phyloP scores from a whole-genome alignment of 2,888 invertebrate species.

The Actias luna region DNA sequence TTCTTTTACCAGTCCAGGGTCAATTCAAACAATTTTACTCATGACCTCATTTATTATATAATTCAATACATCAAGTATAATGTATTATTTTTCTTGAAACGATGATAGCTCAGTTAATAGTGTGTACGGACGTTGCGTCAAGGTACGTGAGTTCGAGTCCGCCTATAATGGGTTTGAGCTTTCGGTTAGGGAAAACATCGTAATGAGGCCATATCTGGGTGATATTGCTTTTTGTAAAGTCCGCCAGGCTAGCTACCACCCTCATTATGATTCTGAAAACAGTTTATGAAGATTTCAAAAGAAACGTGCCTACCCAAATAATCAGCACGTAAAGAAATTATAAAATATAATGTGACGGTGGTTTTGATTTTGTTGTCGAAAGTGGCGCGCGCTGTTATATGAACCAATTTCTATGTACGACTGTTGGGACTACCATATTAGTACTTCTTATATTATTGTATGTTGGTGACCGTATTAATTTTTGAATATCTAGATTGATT shows the following conservation, averaged over 20 bases:
- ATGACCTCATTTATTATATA: background rate
- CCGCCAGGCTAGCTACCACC: too few species aligned
- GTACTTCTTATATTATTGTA: background rate
- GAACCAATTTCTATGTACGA: conserved; percentile 45
- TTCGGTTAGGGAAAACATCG: too few species aligned
- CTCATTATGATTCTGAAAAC: too few species aligned
- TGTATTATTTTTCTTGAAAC: background rate
- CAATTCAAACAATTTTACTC: conserved; percentile 21
- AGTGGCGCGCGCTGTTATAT: conserved; percentile 63
- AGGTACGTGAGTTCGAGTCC: too few species aligned
- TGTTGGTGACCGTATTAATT: background rate
- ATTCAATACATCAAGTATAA: background rate
- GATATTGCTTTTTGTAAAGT: too few species aligned
- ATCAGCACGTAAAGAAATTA: background rate
- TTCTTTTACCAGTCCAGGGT: conserved; percentile 43
- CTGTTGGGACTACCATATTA: conserved; percentile 13
- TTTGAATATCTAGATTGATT: background rate
- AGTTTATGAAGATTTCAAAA: too few species aligned
- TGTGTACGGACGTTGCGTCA: too few species aligned
- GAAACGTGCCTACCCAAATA: background rate
- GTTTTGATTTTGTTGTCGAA: conserved; percentile 23
- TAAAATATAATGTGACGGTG: background rate
- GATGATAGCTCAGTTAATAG: too few species aligned
- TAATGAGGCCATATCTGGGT: too few species aligned
- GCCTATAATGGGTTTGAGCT: too few species aligned